Conservation (phyloP, 2,797 vertebrate genomes). For the Oreortyx pictus region DNA sequence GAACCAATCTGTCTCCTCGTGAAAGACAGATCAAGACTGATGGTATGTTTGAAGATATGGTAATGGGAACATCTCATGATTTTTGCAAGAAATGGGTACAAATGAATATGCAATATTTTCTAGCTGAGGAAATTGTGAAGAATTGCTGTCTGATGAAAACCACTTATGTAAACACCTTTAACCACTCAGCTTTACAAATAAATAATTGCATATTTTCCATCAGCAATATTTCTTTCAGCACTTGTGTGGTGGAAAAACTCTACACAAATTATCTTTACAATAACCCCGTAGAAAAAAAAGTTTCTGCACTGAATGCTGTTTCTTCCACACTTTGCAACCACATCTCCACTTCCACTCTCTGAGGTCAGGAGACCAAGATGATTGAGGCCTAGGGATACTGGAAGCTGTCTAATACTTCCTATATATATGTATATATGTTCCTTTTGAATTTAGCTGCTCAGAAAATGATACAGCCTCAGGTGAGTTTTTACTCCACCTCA, state of each 20-base stretch:
- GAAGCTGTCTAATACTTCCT: constrained; percentile 72
- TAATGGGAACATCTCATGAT: background rate
- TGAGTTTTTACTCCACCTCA: constrained; percentile 49
- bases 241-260: constrained; percentile 36
- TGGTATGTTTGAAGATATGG: background rate
- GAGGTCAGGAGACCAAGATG: constrained; percentile 56
- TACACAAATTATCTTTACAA: constrained; percentile 68
- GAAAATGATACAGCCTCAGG: constrained; percentile 41
- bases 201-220: constrained; percentile 69
- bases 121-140: constrained; percentile 57
- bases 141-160: constrained; percentile 74
- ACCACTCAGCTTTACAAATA: constrained; percentile 67
- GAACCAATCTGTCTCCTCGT: background rate
- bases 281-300: background rate
- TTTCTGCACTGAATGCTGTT: background rate
- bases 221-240: constrained; percentile 49
- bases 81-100: constrained; percentile 30
- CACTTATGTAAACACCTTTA: constrained; percentile 66
- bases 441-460: constrained; percentile 72
- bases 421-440: background rate
- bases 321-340: background rate
- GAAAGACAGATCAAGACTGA: background rate
- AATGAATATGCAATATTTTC: constrained; percentile 68
- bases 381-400: background rate
- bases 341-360: constrained; percentile 48